Evolutionary conservation across 2,797 vertebrate genomes (phyloP).

Genomic region (Muscicapa striata): DNA sequence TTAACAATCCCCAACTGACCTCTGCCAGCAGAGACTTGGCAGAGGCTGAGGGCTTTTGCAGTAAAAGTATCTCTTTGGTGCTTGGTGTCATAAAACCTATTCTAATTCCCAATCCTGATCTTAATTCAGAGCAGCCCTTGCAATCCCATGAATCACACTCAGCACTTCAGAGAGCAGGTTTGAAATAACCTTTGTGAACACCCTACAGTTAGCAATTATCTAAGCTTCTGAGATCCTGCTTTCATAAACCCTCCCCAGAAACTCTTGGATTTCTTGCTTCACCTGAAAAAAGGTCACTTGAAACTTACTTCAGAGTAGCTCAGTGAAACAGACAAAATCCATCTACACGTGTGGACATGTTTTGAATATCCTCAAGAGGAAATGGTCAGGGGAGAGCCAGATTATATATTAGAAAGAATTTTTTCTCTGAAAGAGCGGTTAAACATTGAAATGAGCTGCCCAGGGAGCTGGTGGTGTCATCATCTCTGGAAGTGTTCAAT

Average conservation of each 20-base stretch:
- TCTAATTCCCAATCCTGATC: not conserved
- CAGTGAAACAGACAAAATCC: not conserved
- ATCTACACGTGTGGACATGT: accelerated
- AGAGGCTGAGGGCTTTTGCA: not conserved
- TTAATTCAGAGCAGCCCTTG: not conserved
- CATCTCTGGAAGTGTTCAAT: not conserved
- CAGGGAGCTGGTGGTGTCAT: not conserved
- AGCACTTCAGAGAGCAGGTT: not conserved
- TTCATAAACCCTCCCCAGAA: not conserved
- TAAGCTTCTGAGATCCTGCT: not conserved
- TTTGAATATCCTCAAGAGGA: not conserved
- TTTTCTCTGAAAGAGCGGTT: not conserved
- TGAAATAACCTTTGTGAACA: not conserved
- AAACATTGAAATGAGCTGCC: not conserved
- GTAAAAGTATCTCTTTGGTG: not conserved
- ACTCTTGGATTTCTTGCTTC: accelerated
- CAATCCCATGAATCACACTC: not conserved
- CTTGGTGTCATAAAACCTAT: not conserved
- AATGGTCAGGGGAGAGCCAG: not conserved
- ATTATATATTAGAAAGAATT: not conserved
- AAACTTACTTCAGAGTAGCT: not conserved
- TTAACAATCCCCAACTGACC: not conserved
- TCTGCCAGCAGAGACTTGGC: not conserved
- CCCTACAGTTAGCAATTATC: not conserved
- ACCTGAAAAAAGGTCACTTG: not conserved